Percentiles rank a stretch among this genome's conserved stretches.
Conservation (phyloP, 2,113 vertebrate genomes). For the Geococcyx californianus region DNA sequence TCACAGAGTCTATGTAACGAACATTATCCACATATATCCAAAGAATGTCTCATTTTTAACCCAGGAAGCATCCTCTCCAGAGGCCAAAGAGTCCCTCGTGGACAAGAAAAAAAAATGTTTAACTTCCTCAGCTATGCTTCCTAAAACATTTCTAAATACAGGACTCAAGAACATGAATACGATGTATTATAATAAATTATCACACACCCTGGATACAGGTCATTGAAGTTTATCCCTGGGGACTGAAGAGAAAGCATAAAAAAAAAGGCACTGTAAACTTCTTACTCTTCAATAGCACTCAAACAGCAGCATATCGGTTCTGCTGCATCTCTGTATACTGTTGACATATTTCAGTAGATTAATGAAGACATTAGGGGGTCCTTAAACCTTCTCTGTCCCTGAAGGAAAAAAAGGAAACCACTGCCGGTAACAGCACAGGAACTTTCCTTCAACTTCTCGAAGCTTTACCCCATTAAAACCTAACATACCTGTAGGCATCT, state of each 20-base stretch:
- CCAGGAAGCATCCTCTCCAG: background rate
- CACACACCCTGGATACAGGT: background rate
- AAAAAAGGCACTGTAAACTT: background rate
- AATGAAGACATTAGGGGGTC: background rate
- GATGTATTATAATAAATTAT: background rate
- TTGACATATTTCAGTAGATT: background rate
- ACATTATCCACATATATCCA: background rate
- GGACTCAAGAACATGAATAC: background rate
- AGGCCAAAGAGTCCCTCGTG: background rate
- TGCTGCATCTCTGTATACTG: background rate
- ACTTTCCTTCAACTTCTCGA: background rate
- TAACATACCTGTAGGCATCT: background rate
- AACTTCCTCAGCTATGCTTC: background rate
- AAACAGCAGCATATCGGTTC: background rate
- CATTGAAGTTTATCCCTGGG: background rate
- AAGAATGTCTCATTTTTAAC: background rate
- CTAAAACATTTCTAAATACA: slow-evolving; percentile 13
- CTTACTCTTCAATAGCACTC: background rate
- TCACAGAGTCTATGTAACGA: background rate
- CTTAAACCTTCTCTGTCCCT: background rate
- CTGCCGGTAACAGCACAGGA: background rate
- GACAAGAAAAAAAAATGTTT: background rate
- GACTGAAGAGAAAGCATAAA: background rate
- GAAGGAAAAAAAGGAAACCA: background rate
- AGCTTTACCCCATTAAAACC: background rate